These are phyloP conservation scores for Penaeus indicus DNA, from an alignment of 1,140 invertebrate genomes.

Conservation along the genomic window DNA sequence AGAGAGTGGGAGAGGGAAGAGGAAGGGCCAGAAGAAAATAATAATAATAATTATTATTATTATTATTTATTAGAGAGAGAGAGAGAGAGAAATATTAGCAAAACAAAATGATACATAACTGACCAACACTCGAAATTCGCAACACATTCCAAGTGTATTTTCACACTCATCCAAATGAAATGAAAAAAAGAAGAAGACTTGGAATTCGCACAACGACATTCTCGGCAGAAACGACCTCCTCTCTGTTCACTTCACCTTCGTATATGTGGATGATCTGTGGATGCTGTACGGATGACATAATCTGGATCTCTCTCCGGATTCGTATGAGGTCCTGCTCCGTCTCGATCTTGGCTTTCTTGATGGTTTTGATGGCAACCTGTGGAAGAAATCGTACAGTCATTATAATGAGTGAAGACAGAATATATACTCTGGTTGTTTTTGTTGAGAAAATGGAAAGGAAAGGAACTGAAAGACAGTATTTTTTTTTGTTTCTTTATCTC, in stretches of 20 bases:
- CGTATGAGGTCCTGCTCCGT: constrained; percentile 95
- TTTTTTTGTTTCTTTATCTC: no score
- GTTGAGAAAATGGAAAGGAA: no score
- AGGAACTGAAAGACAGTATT: no score
- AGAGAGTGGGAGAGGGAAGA: background rate
- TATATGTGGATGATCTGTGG: constrained; percentile 99
- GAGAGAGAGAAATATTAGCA: background rate
- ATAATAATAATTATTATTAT: no score
- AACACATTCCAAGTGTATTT: no score
- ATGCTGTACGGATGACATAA: constrained; percentile 98
- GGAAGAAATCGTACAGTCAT: constrained; percentile 62
- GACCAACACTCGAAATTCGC: background rate
- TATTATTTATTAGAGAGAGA: background rate
- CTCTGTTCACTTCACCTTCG: constrained; percentile 81
- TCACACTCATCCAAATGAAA: no score
- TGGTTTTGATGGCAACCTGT: constrained; percentile 95
- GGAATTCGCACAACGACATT: no score
- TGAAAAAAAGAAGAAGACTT: no score
- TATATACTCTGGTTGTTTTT: background rate
- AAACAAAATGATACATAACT: background rate
- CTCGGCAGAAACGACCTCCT: background rate
- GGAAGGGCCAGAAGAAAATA: background rate
- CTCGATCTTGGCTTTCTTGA: constrained; percentile 99
- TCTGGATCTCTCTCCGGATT: constrained; percentile 96
- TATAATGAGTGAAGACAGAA: background rate